phyloP scores from a whole-genome alignment of 1,140 invertebrate genomes.

The Diorhabda carinulata region DNA sequence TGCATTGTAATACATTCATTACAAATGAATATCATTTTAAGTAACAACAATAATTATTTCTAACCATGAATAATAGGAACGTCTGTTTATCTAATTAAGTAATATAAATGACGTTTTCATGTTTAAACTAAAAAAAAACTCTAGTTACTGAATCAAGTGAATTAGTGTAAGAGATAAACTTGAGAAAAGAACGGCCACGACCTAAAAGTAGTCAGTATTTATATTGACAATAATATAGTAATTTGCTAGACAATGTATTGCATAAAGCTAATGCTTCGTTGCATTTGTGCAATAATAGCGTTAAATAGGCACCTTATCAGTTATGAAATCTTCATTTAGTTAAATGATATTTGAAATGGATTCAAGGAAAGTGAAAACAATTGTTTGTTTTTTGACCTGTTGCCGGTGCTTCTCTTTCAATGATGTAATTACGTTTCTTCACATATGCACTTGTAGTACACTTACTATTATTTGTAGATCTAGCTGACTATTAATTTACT shows the following conservation, averaged over 20 bases:
- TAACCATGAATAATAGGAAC: too few relatives aligned
- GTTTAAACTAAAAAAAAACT: too few relatives aligned
- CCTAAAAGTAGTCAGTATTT: slow-evolving; percentile 21
- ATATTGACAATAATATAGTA: slow-evolving; percentile 23
- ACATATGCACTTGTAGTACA: too few relatives aligned
- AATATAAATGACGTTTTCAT: too few relatives aligned
- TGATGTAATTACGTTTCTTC: not conserved
- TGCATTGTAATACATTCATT: too few relatives aligned
- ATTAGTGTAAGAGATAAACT: slow-evolving; percentile 5
- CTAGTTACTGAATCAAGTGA: not conserved
- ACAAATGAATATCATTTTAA: too few relatives aligned
- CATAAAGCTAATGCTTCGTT: slow-evolving; percentile 24
- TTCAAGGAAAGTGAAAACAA: slow-evolving; percentile 44
- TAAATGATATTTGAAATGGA: slow-evolving; percentile 40
- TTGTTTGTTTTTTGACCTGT: slow-evolving; percentile 32
- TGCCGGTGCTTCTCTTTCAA: slow-evolving; percentile 1
- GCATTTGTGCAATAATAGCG: slow-evolving; percentile 28
- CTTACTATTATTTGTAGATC: too few relatives aligned
- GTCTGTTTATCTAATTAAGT: too few relatives aligned
- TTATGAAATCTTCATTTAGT: slow-evolving; percentile 30
- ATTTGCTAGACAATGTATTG: slow-evolving; percentile 23
- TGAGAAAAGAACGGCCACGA: slow-evolving; percentile 10
- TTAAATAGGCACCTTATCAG: slow-evolving; percentile 29
- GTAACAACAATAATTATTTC: too few relatives aligned
- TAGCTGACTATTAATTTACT: too few relatives aligned